Base-by-base conservation (phyloP, 2,797 vertebrate genomes). In the Hippopotamyrus pictus region DNA sequence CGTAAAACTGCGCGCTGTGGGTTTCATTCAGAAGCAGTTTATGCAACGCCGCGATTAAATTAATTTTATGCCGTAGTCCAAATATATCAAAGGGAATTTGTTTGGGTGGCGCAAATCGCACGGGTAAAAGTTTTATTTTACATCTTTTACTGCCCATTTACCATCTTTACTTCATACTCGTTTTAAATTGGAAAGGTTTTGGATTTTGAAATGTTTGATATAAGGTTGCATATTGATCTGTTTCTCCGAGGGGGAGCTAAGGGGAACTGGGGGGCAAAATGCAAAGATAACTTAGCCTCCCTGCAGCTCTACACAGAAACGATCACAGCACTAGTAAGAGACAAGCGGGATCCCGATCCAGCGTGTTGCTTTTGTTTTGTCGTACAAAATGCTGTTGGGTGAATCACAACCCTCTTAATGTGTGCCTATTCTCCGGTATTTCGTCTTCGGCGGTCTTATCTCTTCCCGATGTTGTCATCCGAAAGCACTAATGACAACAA, bases 221-320 rank as follows among this genome's bases (percentile, higher is more conserved):
- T 46, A 44, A 44, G 53, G 51, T 22, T 87, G 86, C 29, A 87
- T 87, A 87, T 44, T 87, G 86, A 87, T 37, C 86, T 87, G 53
- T 59, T 59, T 87, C 29, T 87, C 53, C 29, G 14, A 37, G 53
- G 85, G 29, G 19, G 17, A 54, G 17, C 33, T 17, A 44, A 41
- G 53, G 51, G 50, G 25, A 37, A n/a, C 50, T 79, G 14, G n/a
- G 44, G 11, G n/a, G 46, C 50, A 79, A 88, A 88, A 76, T 50
- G 44, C 25, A 41, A 76, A 37, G 17, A 29, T 44, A 44, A 41
- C 4, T 65, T 6, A 65, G n/a, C 22, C 8, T 69, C 48, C n/a
- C 19, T 88, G 7, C 48, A 11, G 54, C 59, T 86, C n/a, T 17
- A 51, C 3, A 65, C 54, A 65, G 33, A 41, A 87, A 41, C 1